Conservation (phyloP, 2,113 vertebrate genomes). For the Podilymbus podiceps region DNA sequence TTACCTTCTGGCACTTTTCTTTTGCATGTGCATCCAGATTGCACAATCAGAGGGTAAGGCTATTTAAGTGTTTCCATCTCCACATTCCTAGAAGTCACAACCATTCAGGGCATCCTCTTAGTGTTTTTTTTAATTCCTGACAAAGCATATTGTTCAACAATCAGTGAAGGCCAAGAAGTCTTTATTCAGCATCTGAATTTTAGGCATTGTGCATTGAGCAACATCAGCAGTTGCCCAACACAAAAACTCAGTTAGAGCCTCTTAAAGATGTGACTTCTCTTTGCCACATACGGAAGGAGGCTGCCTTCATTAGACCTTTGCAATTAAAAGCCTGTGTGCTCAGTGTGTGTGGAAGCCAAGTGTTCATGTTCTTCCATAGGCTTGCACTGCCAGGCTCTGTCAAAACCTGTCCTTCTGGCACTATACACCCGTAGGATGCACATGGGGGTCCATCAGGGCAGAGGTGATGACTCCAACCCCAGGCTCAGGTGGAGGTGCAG, state of each 20-base stretch:
- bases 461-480: neutral
- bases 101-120: neutral
- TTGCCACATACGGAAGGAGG: neutral
- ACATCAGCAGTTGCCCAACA: neutral
- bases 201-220: neutral
- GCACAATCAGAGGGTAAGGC: neutral
- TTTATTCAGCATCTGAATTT: neutral
- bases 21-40: neutral
- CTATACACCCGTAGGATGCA: rapidly evolving
- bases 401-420: neutral
- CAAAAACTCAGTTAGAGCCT: neutral
- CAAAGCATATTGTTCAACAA: neutral
- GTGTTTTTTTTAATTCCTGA: neutral
- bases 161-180: neutral
- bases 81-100: neutral
- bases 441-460: neutral
- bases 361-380: rapidly evolving
- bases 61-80: neutral
- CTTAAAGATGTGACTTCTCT: neutral
- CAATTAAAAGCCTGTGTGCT: neutral
- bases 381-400: neutral
- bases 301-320: neutral
- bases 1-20: neutral
- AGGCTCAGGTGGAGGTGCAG: neutral
- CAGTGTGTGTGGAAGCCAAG: rapidly evolving